phyloP scores from a whole-genome alignment of 2,113 vertebrate species.

The Labrus mixtus region DNA sequence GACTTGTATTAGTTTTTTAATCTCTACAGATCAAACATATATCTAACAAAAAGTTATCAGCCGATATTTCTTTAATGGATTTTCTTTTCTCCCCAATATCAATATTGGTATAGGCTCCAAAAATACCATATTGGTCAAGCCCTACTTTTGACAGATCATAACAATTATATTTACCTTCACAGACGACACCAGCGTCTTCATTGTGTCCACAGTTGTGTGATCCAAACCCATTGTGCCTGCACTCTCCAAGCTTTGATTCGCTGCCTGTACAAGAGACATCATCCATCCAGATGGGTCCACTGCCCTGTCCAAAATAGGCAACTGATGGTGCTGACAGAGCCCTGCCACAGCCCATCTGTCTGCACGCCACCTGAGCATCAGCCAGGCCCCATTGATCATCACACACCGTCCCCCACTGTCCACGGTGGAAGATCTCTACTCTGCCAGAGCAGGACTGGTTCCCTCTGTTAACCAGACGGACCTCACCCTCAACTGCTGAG shows the following conservation, averaged over 20 bases:
- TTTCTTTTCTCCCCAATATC: too few species aligned
- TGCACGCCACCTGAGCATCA: conserved; percentile 71
- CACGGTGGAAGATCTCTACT: conserved; percentile 62
- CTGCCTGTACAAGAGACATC: conserved; percentile 12
- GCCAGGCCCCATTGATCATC: conserved; percentile 43
- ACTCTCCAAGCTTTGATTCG: conserved; percentile 48
- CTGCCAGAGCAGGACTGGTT: conserved; percentile 63
- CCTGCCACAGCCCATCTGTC: conserved; percentile 70
- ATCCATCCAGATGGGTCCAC: conserved; percentile 68
- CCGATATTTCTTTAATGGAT: too few species aligned
- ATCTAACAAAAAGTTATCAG: too few species aligned
- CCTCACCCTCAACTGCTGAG: conserved; percentile 35
- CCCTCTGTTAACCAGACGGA: conserved; percentile 46
- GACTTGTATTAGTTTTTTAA: too few species aligned
- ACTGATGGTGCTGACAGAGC: background rate
- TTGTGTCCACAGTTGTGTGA: conserved; percentile 49
- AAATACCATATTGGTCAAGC: too few species aligned
- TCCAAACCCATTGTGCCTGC: conserved; percentile 50
- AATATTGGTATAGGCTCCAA: too few species aligned
- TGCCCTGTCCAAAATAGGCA: conserved; percentile 55
- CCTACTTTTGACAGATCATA: too few species aligned
- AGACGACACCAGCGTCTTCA: conserved; percentile 66
- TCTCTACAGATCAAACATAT: too few species aligned
- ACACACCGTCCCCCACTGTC: conserved; percentile 72
- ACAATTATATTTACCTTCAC: conserved; percentile 45